Conservation (phyloP, 2,797 vertebrate genomes). For the Cossypha polioptera region DNA sequence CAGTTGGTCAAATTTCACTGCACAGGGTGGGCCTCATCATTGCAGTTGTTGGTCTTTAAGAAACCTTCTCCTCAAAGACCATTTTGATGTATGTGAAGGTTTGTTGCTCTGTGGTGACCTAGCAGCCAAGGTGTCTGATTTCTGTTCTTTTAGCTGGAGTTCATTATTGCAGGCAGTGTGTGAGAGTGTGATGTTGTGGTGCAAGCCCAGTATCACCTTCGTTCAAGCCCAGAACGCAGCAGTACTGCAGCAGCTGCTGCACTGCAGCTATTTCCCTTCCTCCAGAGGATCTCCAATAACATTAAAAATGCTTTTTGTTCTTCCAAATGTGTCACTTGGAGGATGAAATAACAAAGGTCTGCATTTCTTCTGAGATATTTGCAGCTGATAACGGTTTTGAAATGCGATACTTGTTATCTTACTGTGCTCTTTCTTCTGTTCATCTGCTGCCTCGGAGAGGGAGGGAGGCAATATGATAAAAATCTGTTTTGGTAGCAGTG, state of each 20-base stretch:
- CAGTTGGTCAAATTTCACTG: background rate
- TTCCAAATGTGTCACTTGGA: background rate
- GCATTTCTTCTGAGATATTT: background rate
- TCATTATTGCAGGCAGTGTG: background rate
- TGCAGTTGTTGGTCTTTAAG: background rate
- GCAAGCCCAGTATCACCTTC: rapidly evolving
- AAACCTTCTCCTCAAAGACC: background rate
- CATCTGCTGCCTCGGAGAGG: background rate
- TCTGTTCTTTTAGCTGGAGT: background rate
- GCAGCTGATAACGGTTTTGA: constrained; percentile 7
- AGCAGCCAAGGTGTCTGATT: background rate
- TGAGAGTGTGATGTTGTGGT: background rate
- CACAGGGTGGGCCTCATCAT: background rate
- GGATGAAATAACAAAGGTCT: constrained; percentile 18
- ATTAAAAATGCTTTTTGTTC: background rate
- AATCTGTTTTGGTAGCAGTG: background rate
- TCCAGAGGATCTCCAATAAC: background rate
- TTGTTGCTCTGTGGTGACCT: background rate
- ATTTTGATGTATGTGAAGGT: background rate
- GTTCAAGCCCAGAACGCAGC: background rate
- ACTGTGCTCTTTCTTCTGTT: background rate
- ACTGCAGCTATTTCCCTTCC: constrained; percentile 42
- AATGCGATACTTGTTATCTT: background rate
- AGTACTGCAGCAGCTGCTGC: constrained; percentile 49
- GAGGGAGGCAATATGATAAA: background rate